These are phyloP conservation scores for Neocrepidodera transversa DNA, from an alignment of 2,888 invertebrate species.

Conservation along the genomic window DNA sequence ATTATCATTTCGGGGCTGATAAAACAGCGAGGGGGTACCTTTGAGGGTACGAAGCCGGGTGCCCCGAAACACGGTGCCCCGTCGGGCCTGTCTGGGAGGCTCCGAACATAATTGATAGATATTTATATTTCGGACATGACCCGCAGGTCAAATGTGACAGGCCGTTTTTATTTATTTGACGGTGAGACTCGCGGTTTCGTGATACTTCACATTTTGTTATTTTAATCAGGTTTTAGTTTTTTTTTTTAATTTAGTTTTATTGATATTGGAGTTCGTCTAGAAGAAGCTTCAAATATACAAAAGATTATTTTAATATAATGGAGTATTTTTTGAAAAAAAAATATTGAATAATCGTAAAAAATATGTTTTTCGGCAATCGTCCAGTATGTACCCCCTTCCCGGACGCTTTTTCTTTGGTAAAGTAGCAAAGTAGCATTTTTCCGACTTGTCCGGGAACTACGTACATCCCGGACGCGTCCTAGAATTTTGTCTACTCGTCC, in stretches of 20 bases:
- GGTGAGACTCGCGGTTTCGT: constrained; percentile 12
- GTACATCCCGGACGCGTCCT: too few species aligned
- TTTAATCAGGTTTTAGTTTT: constrained; percentile 9
- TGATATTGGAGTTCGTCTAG: too few species aligned
- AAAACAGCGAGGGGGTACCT: constrained; percentile 57
- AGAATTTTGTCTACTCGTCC: too few species aligned
- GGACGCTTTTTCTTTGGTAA: too few species aligned
- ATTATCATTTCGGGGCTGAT: constrained; percentile 58
- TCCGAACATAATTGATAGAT: constrained; percentile 47
- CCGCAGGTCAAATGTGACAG: constrained; percentile 29
- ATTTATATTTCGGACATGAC: constrained; percentile 48
- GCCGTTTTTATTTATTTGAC: constrained; percentile 31
- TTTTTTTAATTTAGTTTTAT: background rate
- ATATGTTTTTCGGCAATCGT: too few species aligned
- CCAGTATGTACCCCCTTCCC: too few species aligned
- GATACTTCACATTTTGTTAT: constrained; percentile 19
- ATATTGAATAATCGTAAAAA: too few species aligned
- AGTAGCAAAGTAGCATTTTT: too few species aligned
- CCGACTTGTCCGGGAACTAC: too few species aligned
- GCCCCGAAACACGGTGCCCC: constrained; percentile 57
- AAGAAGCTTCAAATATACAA: too few species aligned
- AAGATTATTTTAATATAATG: too few species aligned
- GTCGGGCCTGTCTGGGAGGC: constrained; percentile 55
- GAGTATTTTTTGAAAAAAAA: too few species aligned
- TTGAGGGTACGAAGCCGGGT: constrained; percentile 56